phyloP scores from a whole-genome alignment of 2,797 vertebrate genomes.

The Vipera ursinii region DNA sequence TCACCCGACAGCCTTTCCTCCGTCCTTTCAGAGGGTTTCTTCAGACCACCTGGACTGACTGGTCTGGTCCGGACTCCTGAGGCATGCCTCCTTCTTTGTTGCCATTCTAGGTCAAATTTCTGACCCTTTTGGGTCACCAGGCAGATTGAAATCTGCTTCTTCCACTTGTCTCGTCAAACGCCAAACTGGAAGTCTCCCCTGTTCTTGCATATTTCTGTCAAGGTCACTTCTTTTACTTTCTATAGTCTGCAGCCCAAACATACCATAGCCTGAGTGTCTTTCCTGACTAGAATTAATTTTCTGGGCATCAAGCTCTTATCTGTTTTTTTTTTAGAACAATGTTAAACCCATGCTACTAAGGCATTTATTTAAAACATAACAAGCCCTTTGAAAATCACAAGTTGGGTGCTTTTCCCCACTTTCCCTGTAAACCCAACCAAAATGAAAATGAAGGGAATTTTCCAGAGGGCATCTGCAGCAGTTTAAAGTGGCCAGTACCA shows the following conservation, averaged over 20 bases:
- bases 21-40: too few relatives aligned
- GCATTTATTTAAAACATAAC: background rate
- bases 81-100: too few relatives aligned
- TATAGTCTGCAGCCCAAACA: background rate
- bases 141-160: too few relatives aligned
- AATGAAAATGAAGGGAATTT: background rate
- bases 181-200: too few relatives aligned
- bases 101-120: too few relatives aligned
- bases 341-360: background rate
- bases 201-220: background rate
- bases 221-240: background rate
- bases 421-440: background rate
- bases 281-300: background rate
- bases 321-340: background rate
- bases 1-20: too few relatives aligned
- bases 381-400: background rate
- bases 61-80: too few relatives aligned
- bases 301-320: background rate
- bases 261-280: background rate
- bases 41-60: too few relatives aligned
- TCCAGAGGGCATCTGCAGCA: background rate
- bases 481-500: background rate
- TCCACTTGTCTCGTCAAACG: too few relatives aligned
- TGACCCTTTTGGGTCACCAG: too few relatives aligned
- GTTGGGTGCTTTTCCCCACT: too few relatives aligned